A percentile compares a stretch with the other conserved stretches of the same genome.
These are phyloP conservation scores for Beroe forskalii DNA, from an alignment of 37 sponge, comb jelly and placozoan genomes.

Conservation along the genomic window DNA sequence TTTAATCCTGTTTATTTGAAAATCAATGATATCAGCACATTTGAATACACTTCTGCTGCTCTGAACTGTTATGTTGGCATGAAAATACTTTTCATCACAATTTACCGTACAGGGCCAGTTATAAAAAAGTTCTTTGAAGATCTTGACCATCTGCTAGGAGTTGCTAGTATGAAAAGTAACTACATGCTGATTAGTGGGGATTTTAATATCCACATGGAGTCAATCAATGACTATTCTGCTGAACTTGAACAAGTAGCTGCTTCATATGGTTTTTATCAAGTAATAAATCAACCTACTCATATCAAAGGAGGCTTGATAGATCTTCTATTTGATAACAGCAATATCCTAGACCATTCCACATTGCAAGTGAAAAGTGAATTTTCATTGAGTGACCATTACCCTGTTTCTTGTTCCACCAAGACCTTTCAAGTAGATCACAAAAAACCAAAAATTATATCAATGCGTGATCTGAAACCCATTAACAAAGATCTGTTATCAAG, in stretches of 20 bases:
- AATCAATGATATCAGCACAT: not conserved
- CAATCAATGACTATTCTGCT: not conserved
- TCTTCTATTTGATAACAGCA: not conserved
- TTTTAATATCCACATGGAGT: not conserved
- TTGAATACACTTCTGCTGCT: not conserved
- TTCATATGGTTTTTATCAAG: not conserved
- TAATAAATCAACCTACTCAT: not conserved
- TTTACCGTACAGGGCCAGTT: not conserved
- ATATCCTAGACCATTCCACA: no score
- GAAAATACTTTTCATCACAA: not conserved
- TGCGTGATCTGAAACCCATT: no score
- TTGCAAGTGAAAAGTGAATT: no score
- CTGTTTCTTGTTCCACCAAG: no score
- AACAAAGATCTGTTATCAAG: not conserved
- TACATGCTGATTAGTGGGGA: not conserved
- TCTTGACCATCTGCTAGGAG: not conserved
- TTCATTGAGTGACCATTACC: no score
- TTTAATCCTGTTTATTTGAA: not conserved
- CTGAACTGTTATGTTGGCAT: not conserved
- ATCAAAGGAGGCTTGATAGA: not conserved
- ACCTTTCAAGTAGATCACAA: no score
- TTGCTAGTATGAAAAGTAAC: not conserved
- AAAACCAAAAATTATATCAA: no score
- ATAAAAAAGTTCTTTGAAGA: not conserved
- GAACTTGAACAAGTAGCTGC: not conserved